Evolutionary conservation across 2,113 vertebrate genomes (phyloP), one percentile per base, ranked within the genome.

Genomic region (Myxocyprinus asiaticus): DNA sequence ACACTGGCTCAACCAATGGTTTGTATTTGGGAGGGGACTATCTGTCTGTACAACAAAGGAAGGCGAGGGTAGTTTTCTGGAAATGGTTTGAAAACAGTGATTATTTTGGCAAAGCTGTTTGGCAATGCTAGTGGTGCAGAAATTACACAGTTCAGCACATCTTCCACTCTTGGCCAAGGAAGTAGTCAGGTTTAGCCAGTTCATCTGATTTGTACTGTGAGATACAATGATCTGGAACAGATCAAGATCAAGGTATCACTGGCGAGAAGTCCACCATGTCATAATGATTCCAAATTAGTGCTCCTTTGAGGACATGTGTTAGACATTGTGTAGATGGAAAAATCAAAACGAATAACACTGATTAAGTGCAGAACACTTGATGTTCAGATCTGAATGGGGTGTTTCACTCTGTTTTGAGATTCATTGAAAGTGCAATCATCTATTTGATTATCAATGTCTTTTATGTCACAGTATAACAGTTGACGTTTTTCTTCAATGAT

Each of bases 281-380:
- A 81, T 64, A 53, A 67, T 65, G 44, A 50, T 12, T 65, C 61
- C 56, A 78, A 71, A 85, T 81, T 78, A 69, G n/a, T 44, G 44
- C 51, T 22, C 9, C 9, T 4, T 58, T 22, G 45, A 73, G 68
- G 66, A 83, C 78, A 84, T 79, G 55, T 84, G 78, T 67, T 81
- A 51, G 56, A 66, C 65, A 68, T 81, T 48, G 12, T 63, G 9
- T 42, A 56, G 59, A 76, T 66, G 69, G 79, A 67, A 48, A 56
- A 78, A 77, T 67, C 11, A n/a, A 63, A 12, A 14, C 42, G 12
- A 66, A 67, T 45, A 70, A 43, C 12, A 15, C 14, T 62, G 62
- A 68, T 33, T 48, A 66, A 66, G 12, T 9, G 10, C 67, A 72
- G 77, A 65, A 70, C 9, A 14, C 7, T n/a, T n/a, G 22, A 33